These are phyloP conservation scores for Lathronympha strigana DNA, from an alignment of 2,888 invertebrate genomes.

Conservation along the genomic window DNA sequence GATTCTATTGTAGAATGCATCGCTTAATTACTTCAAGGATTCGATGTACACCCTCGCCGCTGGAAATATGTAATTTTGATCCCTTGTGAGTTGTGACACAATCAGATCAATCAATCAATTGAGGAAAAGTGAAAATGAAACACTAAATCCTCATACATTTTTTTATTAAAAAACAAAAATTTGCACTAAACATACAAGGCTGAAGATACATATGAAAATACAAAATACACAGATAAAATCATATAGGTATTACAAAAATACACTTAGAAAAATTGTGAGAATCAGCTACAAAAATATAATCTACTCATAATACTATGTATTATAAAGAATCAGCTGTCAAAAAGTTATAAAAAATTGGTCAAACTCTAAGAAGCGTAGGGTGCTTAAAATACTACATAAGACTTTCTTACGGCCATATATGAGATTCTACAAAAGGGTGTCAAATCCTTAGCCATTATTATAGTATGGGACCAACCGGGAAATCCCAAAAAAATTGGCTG, in stretches of 20 bases:
- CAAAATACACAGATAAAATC: constrained; percentile 24
- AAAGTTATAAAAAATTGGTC: constrained; percentile 13
- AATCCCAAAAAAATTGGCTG: no score
- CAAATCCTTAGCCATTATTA: no score
- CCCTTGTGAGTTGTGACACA: no score
- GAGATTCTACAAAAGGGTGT: constrained; percentile 5
- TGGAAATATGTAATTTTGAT: no score
- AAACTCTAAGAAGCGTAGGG: constrained; percentile 23
- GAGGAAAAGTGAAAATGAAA: constrained; percentile 12
- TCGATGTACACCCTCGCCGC: no score
- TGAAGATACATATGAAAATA: constrained; percentile 26
- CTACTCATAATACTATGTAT: not conserved
- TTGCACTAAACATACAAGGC: constrained; percentile 38
- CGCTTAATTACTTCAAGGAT: no score
- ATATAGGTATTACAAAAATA: constrained; percentile 29
- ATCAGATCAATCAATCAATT: no score
- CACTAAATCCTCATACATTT: constrained; percentile 19
- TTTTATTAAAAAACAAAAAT: constrained; percentile 39
- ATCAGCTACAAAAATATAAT: not conserved
- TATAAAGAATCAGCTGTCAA: not conserved
- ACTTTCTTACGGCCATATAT: not conserved
- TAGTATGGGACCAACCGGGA: no score
- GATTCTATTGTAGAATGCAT: no score
- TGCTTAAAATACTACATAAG: not conserved
- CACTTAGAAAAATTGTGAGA: constrained; percentile 2